Evolutionary conservation across 1,140 invertebrate species (phyloP).

Genomic region (Listronotus oregonensis): DNA sequence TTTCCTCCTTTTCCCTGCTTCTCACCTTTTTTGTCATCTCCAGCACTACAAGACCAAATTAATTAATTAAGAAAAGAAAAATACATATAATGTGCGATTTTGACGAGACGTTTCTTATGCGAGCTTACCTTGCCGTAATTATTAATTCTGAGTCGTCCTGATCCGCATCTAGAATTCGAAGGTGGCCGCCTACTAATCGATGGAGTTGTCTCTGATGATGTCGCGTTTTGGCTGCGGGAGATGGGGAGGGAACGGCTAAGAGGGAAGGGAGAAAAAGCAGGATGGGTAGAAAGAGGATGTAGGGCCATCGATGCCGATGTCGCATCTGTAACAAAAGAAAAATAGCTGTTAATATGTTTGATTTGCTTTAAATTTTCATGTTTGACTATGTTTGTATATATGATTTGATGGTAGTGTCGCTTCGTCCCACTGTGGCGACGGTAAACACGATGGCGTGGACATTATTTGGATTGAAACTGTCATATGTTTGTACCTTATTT

Average conservation of each 20-base stretch:
- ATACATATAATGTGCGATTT: too few species aligned
- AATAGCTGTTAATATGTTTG: not conserved
- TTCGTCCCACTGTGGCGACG: too few species aligned
- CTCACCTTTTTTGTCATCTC: conserved; percentile 64
- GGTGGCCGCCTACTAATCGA: conserved; percentile 66
- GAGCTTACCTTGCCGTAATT: conserved; percentile 23
- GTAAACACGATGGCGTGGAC: too few species aligned
- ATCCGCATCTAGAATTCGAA: conserved; percentile 52
- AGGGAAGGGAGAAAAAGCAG: conserved; percentile 12
- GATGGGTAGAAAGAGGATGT: conserved; percentile 15
- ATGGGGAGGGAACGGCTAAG: conserved; percentile 1
- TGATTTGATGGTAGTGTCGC: too few species aligned
- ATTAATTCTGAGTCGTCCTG: conserved; percentile 55
- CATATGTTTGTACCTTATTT: too few species aligned
- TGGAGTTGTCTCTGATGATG: conserved; percentile 34
- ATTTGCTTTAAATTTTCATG: not conserved
- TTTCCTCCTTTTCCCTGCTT: conserved; percentile 58
- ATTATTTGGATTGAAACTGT: too few species aligned
- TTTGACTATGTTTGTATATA: not conserved
- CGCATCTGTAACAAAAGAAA: conserved; percentile 20
- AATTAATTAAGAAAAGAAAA: not conserved
- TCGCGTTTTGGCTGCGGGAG: conserved; percentile 8
- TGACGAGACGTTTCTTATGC: too few species aligned
- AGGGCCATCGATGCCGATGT: conserved; percentile 33
- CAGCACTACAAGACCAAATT: conserved; percentile 55